phyloP scores from a whole-genome alignment of 2,888 invertebrate genomes.

The Cetonia aurata region DNA sequence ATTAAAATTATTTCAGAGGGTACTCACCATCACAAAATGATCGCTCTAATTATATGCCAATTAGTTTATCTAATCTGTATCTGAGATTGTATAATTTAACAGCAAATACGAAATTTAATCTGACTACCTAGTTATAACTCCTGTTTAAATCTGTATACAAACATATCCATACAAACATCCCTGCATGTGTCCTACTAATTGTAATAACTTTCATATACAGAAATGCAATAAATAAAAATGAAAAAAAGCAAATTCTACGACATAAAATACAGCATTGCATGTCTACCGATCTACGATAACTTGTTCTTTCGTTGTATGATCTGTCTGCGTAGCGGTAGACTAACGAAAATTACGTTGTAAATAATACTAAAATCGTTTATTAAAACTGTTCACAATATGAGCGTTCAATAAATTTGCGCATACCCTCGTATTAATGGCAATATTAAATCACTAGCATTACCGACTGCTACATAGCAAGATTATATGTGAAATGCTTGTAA shows the following conservation, averaged over 20 bases:
- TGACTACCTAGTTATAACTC: too few species aligned
- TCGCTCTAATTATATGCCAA: too few species aligned
- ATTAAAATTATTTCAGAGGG: too few species aligned
- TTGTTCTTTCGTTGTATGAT: constrained; percentile 13
- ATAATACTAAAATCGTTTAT: constrained; percentile 18
- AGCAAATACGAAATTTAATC: too few species aligned
- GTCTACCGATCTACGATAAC: neutral
- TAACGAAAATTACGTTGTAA: constrained; percentile 6
- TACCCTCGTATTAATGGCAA: neutral
- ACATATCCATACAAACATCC: too few species aligned
- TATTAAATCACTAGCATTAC: constrained; percentile 4
- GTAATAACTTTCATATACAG: constrained; percentile 3
- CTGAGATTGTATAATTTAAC: too few species aligned
- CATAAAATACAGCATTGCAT: constrained; percentile 14
- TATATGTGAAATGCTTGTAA: constrained; percentile 8
- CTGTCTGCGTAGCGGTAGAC: neutral
- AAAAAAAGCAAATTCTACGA: neutral
- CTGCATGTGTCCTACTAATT: neutral
- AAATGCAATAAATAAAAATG: constrained; percentile 1
- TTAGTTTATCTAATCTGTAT: too few species aligned
- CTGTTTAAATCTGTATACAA: too few species aligned
- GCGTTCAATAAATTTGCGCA: neutral
- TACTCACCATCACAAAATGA: too few species aligned
- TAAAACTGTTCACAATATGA: neutral
- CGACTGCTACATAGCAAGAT: constrained; percentile 10